Evolutionary conservation across 2,113 vertebrate genomes (phyloP), one percentile per base, ranked within the genome.

Genomic region (Chloropsis hardwickii): DNA sequence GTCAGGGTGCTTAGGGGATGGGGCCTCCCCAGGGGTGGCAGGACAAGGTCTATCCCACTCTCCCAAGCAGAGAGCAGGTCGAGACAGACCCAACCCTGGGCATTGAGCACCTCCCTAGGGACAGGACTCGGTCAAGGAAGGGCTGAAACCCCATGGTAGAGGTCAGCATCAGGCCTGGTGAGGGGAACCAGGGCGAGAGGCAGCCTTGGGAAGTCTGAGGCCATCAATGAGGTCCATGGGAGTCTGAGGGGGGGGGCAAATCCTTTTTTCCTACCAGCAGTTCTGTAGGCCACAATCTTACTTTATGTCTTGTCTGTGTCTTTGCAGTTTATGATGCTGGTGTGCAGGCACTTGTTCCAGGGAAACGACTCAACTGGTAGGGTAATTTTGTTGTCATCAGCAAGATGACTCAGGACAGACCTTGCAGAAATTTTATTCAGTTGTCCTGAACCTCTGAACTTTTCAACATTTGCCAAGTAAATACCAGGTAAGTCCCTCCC

Each of bases 351-450:
- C 39, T 58, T 37, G 6, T 7, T 64, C 35, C 35, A 81, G 77
- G 35, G 35, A 78, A 86, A 42, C 0, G 5, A 0, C 21, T 22
- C 58, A 44, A 10, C 5, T 22, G 20, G 10, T 40, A 11, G 10
- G n/a, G 21, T 12, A 74, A 33, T 60, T 65, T 20, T 56, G 10
- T 18, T 76, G 73, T 44, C 44, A 45, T 67, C 64, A 64, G 19
- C 22, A 60, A 56, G 19, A 56, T 48, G 48, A 60, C 40, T 79
- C 47, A 35, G 33, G 51, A 69, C 81, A 65, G 20, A 51, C 12
- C 28, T 81, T 62, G 31, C 9, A 22, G 65, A 57, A 92, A 90
- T 71, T 44, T 2, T 40, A 66, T 70, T 47, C 24, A 45, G 0
- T 50, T 81, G 25, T 23, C 56, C 51, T 51, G 60, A 84, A 61